A percentile compares a stretch with the other conserved stretches of the same genome.
Conservation (phyloP, 2,797 vertebrate species). For the Sciurus vulgaris region DNA sequence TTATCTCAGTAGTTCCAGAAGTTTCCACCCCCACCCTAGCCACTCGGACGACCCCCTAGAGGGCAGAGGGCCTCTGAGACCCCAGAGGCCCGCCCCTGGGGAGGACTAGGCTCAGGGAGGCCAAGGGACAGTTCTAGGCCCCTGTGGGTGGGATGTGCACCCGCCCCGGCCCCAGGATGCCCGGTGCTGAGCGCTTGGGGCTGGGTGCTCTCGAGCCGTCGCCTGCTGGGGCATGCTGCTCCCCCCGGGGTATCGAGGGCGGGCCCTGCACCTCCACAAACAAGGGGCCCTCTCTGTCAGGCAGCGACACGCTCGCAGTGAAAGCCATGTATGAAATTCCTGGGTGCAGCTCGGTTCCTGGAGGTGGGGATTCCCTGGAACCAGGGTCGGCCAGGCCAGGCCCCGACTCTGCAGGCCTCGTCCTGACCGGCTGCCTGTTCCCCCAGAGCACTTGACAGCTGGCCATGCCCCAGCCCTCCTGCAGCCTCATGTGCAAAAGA, state of each 20-base stretch:
- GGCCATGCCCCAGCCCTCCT: not conserved
- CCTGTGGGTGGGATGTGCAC: not conserved
- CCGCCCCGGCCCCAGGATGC: not conserved
- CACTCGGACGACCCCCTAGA: not conserved
- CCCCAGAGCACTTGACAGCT: too few species aligned
- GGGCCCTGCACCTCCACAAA: not conserved
- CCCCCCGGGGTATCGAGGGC: rapidly evolving
- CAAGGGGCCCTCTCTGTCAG: rapidly evolving
- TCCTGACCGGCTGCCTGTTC: not conserved
- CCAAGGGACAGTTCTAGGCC: not conserved
- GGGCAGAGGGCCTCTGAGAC: not conserved
- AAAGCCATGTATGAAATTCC: constrained; percentile 3
- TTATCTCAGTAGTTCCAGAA: not conserved
- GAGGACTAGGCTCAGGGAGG: not conserved
- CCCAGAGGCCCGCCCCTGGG: not conserved
- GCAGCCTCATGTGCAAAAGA: too few species aligned
- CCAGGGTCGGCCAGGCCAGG: not conserved
- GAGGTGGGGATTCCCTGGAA: not conserved
- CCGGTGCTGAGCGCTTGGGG: not conserved
- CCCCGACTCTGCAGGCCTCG: not conserved
- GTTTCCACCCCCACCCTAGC: not conserved
- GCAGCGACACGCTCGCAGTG: rapidly evolving
- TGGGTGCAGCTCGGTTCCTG: not conserved
- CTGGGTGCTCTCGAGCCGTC: not conserved
- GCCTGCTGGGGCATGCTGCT: not conserved